These are phyloP conservation scores for Drosophila nasuta DNA, from an alignment of 1,140 invertebrate species.

Conservation along the genomic window DNA sequence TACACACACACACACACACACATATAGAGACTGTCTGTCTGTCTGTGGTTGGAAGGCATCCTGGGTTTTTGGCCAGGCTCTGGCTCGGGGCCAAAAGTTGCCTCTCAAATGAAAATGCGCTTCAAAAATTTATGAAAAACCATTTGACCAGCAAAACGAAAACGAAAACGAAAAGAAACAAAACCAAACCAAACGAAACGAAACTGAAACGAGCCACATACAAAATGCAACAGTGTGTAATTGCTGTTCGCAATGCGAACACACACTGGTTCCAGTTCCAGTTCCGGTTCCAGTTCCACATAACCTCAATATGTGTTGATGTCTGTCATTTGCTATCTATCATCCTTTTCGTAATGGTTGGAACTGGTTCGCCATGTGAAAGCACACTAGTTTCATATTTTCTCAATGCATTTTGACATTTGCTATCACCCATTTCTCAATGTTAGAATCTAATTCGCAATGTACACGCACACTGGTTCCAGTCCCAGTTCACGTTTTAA, in stretches of 20 bases:
- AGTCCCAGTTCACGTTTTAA: too few relatives aligned
- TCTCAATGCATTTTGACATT: too few relatives aligned
- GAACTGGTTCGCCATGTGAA: background rate
- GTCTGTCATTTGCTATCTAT: too few relatives aligned
- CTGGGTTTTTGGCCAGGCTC: constrained; percentile 47
- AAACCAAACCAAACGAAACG: constrained; percentile 19
- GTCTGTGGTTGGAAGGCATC: constrained; percentile 34
- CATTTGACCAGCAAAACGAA: constrained; percentile 54
- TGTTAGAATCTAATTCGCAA: too few relatives aligned
- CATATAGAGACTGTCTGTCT: background rate
- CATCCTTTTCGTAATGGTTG: too few relatives aligned
- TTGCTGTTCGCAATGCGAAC: constrained; percentile 26
- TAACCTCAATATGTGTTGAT: too few relatives aligned
- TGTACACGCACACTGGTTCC: too few relatives aligned
- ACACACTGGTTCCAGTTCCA: constrained; percentile 19
- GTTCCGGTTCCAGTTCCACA: background rate
- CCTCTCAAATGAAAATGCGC: constrained; percentile 65
- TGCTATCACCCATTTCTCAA: too few relatives aligned
- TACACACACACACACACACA: constrained; percentile 40
- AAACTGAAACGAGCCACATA: constrained; percentile 35
- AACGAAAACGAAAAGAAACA: constrained; percentile 20
- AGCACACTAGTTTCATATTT: too few relatives aligned
- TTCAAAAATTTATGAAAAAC: constrained; percentile 76
- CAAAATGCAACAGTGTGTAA: constrained; percentile 55
- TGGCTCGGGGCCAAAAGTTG: constrained; percentile 50